Percentiles rank a stretch among this genome's conserved stretches.
phyloP scores from a whole-genome alignment of 2,888 invertebrate species.

The Eristalinus aeneus region DNA sequence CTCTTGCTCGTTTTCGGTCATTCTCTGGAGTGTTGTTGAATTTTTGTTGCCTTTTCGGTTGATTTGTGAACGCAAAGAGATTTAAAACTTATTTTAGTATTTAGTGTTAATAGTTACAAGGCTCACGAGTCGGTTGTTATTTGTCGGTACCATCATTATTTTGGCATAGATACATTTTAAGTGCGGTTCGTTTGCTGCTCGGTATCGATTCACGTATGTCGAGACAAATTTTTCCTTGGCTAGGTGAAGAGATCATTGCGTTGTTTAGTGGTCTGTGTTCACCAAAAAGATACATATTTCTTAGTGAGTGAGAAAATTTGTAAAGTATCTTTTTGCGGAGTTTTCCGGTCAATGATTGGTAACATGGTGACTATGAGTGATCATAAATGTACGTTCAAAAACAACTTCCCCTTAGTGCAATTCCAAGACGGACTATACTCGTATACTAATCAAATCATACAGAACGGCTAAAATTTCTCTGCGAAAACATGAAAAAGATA shows the following conservation, averaged over 20 bases:
- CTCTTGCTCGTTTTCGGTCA: constrained; percentile 32
- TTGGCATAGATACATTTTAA: neutral
- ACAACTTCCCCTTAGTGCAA: too few relatives aligned
- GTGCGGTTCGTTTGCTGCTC: neutral
- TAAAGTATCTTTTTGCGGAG: too few relatives aligned
- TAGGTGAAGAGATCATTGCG: neutral
- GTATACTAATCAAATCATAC: too few relatives aligned
- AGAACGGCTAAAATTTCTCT: neutral
- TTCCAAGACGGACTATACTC: too few relatives aligned
- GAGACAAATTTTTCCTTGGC: neutral
- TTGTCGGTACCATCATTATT: neutral
- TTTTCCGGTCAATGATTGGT: too few relatives aligned
- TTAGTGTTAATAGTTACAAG: constrained; percentile 31
- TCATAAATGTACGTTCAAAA: too few relatives aligned
- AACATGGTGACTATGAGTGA: too few relatives aligned
- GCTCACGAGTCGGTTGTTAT: constrained; percentile 22
- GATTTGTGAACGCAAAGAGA: constrained; percentile 31
- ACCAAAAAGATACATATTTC: too few relatives aligned
- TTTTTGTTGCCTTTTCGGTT: constrained; percentile 39
- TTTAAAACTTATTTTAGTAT: constrained; percentile 26
- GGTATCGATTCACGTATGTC: neutral
- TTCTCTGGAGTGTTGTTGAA: constrained; percentile 1
- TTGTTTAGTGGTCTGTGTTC: too few relatives aligned
- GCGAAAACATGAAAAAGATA: neutral
- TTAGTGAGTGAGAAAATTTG: neutral